Evolutionary conservation across 2,797 vertebrate genomes (phyloP), one percentile per base, ranked within the genome.

Genomic region (Schizopygopsis pylzovi): DNA sequence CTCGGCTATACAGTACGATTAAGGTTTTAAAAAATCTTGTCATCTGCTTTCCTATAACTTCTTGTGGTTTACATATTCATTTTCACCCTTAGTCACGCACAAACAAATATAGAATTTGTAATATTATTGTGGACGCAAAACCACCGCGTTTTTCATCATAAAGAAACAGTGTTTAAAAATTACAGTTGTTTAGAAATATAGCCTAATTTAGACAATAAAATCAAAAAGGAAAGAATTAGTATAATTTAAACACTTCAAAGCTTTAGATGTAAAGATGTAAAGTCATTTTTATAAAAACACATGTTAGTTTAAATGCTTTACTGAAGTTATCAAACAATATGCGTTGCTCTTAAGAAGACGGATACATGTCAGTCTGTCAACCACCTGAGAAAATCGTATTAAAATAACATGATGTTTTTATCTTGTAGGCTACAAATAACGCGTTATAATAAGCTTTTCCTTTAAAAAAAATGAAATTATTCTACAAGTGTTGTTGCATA

Each of bases 401-500:
- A 43, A 82, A 72, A 6, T 59, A 72, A 25, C 54, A 6, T 22
- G 20, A 16, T 45, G 16, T 33, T 59, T 59, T 59, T 9, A 45
- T 61, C 15, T 56, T 10, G n/a, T 43, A 43, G 41, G 41, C 41
- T 47, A n/a, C 39, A 65, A 73, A 80, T 12, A 12, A 8, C 28
- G 39, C 18, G 11, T 20, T 59, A 33, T 11, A 37, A n/a, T 83
- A 16, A 37, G 54, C 13, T 47, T 15, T 22, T 45, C n/a, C 56
- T 61, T 22, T 22, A 39, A 22, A 20, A 25, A 18, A 41, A 63
- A 73, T 18, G n/a, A 5, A n/a, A 47, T 83, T 7, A 47, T 37
- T 73, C 13, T 75, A 67, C 72, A 16, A 78, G 75, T 63, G 82
- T 71, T 88, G 94, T 93, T 47, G 72, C 49, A 49, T 68, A 77